Conservation (phyloP, 30 jellyfish, hydroid and myxozoan species). For the Aurelia sp. region DNA sequence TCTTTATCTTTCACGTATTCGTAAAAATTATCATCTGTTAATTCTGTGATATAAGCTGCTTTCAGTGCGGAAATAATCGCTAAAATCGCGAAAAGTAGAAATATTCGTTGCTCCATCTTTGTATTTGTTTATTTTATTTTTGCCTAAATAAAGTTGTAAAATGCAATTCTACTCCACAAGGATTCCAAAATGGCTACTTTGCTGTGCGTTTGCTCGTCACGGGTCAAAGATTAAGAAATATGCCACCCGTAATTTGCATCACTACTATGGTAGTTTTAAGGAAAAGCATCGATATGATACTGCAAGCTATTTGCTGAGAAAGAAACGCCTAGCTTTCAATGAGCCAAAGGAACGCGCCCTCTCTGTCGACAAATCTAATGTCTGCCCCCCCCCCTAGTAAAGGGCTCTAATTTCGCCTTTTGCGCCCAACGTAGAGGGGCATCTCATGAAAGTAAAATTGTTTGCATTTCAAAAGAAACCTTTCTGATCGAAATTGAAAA, state of each 20-base stretch:
- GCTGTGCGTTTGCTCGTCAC: slow-evolving; percentile 3
- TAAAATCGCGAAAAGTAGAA: slow-evolving; percentile 4
- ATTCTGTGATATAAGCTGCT: slow-evolving; percentile 69
- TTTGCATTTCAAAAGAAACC: too few species aligned
- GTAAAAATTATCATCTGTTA: slow-evolving; percentile 83
- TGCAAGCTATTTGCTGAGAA: background rate
- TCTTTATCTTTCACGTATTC: slow-evolving; percentile 88
- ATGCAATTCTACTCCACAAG: background rate
- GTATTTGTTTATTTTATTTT: background rate
- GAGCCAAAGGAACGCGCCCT: too few species aligned
- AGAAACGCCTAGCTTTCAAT: too few species aligned
- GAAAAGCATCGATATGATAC: background rate
- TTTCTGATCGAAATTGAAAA: too few species aligned
- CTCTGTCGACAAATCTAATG: too few species aligned
- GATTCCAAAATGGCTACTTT: background rate
- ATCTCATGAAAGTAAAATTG: too few species aligned
- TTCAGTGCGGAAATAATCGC: slow-evolving; percentile 24
- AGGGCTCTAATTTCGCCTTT: too few species aligned
- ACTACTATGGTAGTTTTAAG: background rate
- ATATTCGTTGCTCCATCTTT: background rate
- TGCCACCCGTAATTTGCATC: slow-evolving; percentile 21
- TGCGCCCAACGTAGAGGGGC: too few species aligned
- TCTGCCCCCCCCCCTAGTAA: too few species aligned
- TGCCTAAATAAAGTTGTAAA: background rate
- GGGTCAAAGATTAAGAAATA: slow-evolving; percentile 20